Base-by-base conservation (phyloP, 1,140 invertebrate species). In the Mylabris phalerata region DNA sequence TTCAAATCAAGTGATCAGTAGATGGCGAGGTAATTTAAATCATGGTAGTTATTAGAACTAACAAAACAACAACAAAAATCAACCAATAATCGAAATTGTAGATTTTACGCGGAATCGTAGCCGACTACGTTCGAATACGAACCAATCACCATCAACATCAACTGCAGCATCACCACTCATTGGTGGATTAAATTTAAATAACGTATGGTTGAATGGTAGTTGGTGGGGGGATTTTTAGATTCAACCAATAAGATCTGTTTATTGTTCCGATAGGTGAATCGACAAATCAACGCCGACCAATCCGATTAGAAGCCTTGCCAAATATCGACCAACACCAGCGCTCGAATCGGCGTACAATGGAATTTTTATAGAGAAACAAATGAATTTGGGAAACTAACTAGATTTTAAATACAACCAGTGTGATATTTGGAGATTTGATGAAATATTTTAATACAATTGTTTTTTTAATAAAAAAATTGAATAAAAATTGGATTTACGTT, bases 1-100 rank as follows among this genome's bases (percentile, higher is more conserved):
- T 62, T 67, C 73, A 46, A 69, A 69, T 58, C 72, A 73, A 65
- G 75, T 76, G 24, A 74, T 79, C 59, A 78, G 75, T 71, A 79
- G 75, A 61, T 81, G 75, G 77, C 71, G 72, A 73, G 77, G 75
- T 77, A 74, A 70, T 13, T 26, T 32, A n/a, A 19, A 19, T 19
- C 13, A 39, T 2, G 24, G 43, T 42, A 43, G 11, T 49, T 19
- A 19, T 19, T 1, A 19, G 19, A 19, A 19, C 19, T 19, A 19
- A 19, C 19, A 19, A 19, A 19, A 19, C 19, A 19, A 19, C 19
- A 19, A 19, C 19, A 19, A 19, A 19, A 19, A 19, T 19, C 19
- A 0, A 19, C 19, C 19, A 19, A 19, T 19, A 19, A 19, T 19
- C 19, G 1, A 38, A 60, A 48, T 73, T 72, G 27, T 69, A 73